phyloP scores from a whole-genome alignment of 2,113 vertebrate species.

The Nestor notabilis region DNA sequence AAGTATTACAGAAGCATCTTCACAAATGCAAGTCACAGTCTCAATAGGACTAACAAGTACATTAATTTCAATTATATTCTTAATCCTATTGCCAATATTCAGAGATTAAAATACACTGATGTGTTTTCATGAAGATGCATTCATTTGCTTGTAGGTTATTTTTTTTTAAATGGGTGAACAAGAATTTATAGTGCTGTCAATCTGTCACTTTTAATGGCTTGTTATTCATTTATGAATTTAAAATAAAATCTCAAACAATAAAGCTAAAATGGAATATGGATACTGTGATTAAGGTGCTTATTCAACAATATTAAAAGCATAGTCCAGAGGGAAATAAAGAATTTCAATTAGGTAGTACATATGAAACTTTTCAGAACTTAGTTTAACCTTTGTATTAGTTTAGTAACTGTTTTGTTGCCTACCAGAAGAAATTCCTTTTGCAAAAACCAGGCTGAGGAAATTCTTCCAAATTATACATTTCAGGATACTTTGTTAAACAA shows the following conservation, averaged over 20 bases:
- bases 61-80: conserved; percentile 2
- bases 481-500: neutral
- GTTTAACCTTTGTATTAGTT: neutral
- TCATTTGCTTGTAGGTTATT: neutral
- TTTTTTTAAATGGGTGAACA: neutral
- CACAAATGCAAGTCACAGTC: neutral
- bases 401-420: neutral
- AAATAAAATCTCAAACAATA: neutral
- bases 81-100: neutral
- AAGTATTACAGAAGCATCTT: neutral
- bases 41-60: neutral
- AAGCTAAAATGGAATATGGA: neutral
- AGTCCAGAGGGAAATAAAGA: neutral
- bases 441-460: neutral
- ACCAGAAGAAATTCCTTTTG: neutral
- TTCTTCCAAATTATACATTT: neutral
- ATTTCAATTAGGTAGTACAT: neutral
- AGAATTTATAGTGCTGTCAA: neutral
- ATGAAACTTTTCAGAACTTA: neutral
- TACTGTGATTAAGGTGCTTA: neutral
- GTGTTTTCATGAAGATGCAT: neutral
- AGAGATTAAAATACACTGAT: neutral
- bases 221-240: neutral
- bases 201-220: neutral
- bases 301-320: neutral